A percentile compares a stretch with the other conserved stretches of the same genome.
Conservation (phyloP, 1,140 invertebrate species). For the Drosophila prosaltans region DNA sequence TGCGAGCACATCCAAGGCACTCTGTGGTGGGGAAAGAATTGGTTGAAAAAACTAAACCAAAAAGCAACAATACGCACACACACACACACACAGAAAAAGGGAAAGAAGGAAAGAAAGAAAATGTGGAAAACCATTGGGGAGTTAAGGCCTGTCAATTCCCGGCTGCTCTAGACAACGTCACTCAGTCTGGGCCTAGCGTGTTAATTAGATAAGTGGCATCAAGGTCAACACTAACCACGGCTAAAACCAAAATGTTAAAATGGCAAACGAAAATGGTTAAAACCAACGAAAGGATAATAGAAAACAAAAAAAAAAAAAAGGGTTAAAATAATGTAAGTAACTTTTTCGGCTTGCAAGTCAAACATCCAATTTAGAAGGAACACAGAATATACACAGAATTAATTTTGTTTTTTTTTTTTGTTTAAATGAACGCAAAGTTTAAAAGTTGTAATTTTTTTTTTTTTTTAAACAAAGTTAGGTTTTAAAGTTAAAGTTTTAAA, state of each 20-base stretch:
- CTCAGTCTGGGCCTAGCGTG: slow-evolving; percentile 60
- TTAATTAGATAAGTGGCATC: slow-evolving; percentile 79
- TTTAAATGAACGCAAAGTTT: slow-evolving; percentile 46
- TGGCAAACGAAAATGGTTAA: slow-evolving; percentile 37
- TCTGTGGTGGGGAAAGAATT: neutral
- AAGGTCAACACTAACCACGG: slow-evolving; percentile 67
- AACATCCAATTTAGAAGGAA: slow-evolving; percentile 76
- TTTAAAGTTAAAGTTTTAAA: no score
- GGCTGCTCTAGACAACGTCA: slow-evolving; percentile 40
- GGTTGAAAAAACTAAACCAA: neutral
- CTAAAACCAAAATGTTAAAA: slow-evolving; percentile 56
- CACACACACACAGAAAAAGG: slow-evolving; percentile 18
- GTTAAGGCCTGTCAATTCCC: slow-evolving; percentile 32
- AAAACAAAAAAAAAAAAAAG: slow-evolving; percentile 39
- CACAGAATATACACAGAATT: slow-evolving; percentile 69
- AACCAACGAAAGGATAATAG: slow-evolving; percentile 32
- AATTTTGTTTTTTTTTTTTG: slow-evolving; percentile 30
- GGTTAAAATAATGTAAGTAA: slow-evolving; percentile 44
- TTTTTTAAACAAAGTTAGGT: slow-evolving; percentile 43
- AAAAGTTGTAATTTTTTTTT: slow-evolving; percentile 54
- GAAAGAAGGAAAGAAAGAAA: slow-evolving; percentile 19
- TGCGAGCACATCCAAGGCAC: slow-evolving; percentile 38
- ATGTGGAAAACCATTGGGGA: neutral
- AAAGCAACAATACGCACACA: slow-evolving; percentile 1
- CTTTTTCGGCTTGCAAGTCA: slow-evolving; percentile 73